Base-by-base conservation (phyloP, 2,797 vertebrate species). In the Tokudaia muenninki region DNA sequence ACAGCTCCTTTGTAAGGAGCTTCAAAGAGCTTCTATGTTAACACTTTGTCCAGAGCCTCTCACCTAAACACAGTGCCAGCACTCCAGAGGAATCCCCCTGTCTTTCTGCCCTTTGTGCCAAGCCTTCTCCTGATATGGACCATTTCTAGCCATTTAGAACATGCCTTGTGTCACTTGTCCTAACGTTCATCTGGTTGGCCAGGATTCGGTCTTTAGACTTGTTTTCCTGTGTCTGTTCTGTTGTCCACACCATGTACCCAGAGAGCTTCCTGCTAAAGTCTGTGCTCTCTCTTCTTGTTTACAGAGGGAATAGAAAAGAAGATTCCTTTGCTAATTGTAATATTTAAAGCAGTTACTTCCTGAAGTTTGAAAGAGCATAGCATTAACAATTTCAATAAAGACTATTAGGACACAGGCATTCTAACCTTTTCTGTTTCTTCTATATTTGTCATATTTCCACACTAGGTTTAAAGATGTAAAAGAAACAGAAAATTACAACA, bases 291-390 rank as follows among this genome's bases (percentile, higher is more conserved):
- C 59, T 78, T 79, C 78, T 88, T 94, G 4, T 88, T 90, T 94
- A 61, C 88, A 95, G 82, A 77, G 57, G 59, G 57, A 90, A 41
- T n/a, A 86, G 47, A 19, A 84, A 74, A 95, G 44, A 17, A 16
- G 26, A 80, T 61, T 80, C 57, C 13, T 72, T 74, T 83, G 52
- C 24, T 70, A 92, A 31, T 11, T 86, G 26, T 55, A 79, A 87
- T 52, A 63, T 57, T 90, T 52, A 91, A 84, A 31, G 65, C 10
- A 83, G 22, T 55, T 82, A 77, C 65, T 79, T 96, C 44, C 65
- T 75, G 75, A 34, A 63, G 8, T 93, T 82, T 90, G 77, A 94
- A 55, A 87, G 93, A 87, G 70, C 34, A 65, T 24, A 57, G 19
- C 9, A 24, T 77, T 81, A 78, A 67, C 34, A 41, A 14, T 74